Conservation (phyloP, 2,113 vertebrate species). For the Zosterops borbonicus region DNA sequence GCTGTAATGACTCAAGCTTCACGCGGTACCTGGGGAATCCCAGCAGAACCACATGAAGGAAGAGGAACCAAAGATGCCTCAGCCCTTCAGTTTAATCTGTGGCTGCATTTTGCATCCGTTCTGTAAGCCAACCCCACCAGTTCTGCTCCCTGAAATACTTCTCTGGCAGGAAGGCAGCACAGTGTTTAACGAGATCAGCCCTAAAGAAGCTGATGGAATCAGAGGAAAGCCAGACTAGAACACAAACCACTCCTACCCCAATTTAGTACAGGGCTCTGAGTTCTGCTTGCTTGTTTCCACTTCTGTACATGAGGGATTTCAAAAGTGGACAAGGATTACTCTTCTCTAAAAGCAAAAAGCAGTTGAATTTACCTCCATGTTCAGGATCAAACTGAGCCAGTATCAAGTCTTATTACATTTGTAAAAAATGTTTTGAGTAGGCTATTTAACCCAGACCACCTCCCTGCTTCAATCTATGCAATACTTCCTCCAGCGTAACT, state of each 20-base stretch:
- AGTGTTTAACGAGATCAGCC: background rate
- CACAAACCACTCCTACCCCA: background rate
- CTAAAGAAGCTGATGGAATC: background rate
- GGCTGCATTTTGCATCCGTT: background rate
- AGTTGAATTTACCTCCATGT: background rate
- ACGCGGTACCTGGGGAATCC: constrained; percentile 26
- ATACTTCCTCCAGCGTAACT: background rate
- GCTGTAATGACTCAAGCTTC: constrained; percentile 21
- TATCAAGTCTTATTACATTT: background rate
- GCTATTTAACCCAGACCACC: background rate
- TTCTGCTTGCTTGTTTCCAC: background rate
- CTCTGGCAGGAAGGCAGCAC: background rate
- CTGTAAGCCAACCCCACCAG: background rate
- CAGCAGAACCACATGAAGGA: constrained; percentile 40
- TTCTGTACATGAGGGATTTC: background rate
- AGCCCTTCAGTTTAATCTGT: background rate
- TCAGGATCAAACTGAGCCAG: background rate
- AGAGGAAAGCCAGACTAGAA: background rate
- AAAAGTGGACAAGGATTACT: background rate
- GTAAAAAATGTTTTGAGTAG: background rate
- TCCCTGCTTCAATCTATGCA: background rate
- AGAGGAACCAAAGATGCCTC: background rate
- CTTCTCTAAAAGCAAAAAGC: background rate
- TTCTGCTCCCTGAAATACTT: constrained; percentile 16
- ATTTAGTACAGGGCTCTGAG: background rate